phyloP scores from a whole-genome alignment of 2,888 invertebrate genomes.

The Drosophila lutescens region DNA sequence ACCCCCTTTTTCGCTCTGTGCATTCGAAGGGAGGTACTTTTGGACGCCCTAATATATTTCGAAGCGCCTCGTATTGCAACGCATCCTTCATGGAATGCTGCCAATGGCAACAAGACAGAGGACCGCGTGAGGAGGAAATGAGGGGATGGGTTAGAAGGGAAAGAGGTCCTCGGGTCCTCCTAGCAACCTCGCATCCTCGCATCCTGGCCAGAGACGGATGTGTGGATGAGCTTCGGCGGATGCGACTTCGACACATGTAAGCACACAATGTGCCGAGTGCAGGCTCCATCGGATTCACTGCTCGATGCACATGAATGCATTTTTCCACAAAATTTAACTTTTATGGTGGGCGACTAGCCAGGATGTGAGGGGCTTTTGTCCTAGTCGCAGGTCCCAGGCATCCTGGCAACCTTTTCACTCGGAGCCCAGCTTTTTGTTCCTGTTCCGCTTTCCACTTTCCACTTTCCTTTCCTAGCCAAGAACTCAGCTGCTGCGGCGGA shows the following conservation, averaged over 20 bases:
- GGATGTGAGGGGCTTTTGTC: conserved; percentile 25
- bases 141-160: neutral
- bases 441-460: neutral
- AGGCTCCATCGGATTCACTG: conserved; percentile 66
- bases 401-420: conserved; percentile 19
- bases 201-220: conserved; percentile 48
- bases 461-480: neutral
- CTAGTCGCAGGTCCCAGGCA: conserved; percentile 26
- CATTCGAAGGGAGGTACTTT: neutral
- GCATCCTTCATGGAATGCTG: conserved; percentile 60
- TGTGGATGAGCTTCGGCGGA: conserved; percentile 62
- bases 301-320: conserved; percentile 77
- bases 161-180: neutral
- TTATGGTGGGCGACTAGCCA: conserved; percentile 38
- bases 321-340: conserved; percentile 79
- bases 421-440: conserved; percentile 1
- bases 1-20: neutral
- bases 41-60: conserved; percentile 41
- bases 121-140: conserved; percentile 11
- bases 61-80: conserved; percentile 50
- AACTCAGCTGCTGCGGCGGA: neutral
- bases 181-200: conserved; percentile 1
- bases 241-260: conserved; percentile 62
- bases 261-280: conserved; percentile 37
- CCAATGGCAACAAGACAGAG: conserved; percentile 54